These are phyloP conservation scores for Nemurella pictetii DNA, from an alignment of 2,888 invertebrate species.

Conservation along the genomic window DNA sequence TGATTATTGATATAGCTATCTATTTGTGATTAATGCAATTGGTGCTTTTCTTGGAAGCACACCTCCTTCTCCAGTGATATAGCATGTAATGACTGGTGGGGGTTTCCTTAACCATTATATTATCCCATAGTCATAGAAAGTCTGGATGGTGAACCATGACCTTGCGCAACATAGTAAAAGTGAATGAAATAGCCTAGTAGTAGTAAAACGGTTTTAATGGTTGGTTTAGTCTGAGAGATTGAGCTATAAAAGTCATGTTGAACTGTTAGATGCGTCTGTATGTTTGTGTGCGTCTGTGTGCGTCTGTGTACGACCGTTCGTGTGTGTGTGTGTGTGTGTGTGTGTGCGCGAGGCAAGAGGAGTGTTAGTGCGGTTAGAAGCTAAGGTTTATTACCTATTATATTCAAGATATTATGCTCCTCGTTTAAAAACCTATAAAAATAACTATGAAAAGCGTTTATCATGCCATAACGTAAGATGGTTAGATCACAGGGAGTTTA, in stretches of 20 bases:
- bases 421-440: slow-evolving; percentile 38
- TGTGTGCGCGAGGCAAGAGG: neutral
- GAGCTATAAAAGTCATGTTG: slow-evolving; percentile 35
- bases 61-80: neutral
- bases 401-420: slow-evolving; percentile 23
- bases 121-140: no score
- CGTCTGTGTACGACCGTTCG: no score
- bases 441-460: slow-evolving; percentile 28
- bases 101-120: neutral
- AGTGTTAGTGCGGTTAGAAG: neutral
- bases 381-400: slow-evolving; percentile 29
- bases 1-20: neutral
- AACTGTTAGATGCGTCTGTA: slow-evolving; percentile 31
- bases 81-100: no score
- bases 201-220: slow-evolving; percentile 22
- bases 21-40: neutral
- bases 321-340: slow-evolving; percentile 29
- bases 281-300: slow-evolving; percentile 10
- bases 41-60: neutral
- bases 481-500: no score
- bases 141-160: neutral
- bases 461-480: neutral
- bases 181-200: slow-evolving; percentile 23
- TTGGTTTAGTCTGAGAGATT: slow-evolving; percentile 28
- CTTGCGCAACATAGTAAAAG: slow-evolving; percentile 20